Base-by-base conservation (phyloP, 2,113 vertebrate species). In the Ariopsis seemanni region DNA sequence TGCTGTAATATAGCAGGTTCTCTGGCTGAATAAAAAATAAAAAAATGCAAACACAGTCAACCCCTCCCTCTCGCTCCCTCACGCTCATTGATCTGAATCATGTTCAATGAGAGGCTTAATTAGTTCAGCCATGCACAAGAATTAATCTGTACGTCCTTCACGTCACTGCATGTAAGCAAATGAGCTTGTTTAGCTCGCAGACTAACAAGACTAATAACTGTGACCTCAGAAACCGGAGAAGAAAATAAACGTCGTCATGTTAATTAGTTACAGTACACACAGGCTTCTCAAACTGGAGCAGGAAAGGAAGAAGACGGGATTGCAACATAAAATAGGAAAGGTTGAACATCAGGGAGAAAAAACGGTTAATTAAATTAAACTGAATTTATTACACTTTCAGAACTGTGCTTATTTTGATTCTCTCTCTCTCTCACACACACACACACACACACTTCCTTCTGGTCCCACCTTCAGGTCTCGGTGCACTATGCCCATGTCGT, bases 1-100 rank as follows among this genome's bases (percentile, higher is more conserved):
- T 95, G 92, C 97, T 99, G 94, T 99, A 97, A 91, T 99, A 99
- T 17, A 99, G 95, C 92, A 99, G 95, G 91, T 99, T 99, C 94
- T 99, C 98, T 0, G 98, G 98, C 98, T 99, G 85, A 25, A 27
- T 71, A 42, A 22, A 71, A 89, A 58, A 11, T 77, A 89, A 79
- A 60, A 8, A 20, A 63, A 53, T 53, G 12, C 67, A 75, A 62
- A 85, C 30, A 60, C 17, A 18, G 11, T 58, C 62, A 27, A 18
- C 3, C n/a, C 53, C 63, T 62, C 65, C 75, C 42, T 53, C 75
- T 55, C n/a, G 18, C n/a, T 1, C n/a, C 30, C 50, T 9, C 53
- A 57, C 74, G n/a, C 52, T 79, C n/a, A 53, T 25, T 27, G 63
- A 52, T 69, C 30, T 67, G 82, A 50, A 80, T 52, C 34, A 18